Evolutionary conservation across 2,113 vertebrate genomes (phyloP).

Genomic region (Ciconia maguari): DNA sequence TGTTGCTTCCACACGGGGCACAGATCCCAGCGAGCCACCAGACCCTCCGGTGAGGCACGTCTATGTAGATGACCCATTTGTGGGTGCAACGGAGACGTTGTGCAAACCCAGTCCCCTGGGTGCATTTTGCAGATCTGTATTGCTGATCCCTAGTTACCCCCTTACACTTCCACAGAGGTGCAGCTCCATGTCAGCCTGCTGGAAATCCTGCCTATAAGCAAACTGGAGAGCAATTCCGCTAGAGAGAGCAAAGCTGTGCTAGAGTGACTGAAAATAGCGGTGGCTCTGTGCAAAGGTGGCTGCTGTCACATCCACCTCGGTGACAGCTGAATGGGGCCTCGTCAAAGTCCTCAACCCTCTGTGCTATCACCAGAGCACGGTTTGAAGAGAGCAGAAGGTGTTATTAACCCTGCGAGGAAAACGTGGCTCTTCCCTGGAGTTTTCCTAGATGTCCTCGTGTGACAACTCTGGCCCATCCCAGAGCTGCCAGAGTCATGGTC

Average conservation of each 20-base stretch:
- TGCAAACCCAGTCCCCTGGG: neutral
- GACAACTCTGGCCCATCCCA: neutral
- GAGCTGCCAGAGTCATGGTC: accelerated
- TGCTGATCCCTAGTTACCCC: neutral
- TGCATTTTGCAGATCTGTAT: neutral
- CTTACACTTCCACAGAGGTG: neutral
- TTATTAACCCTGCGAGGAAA: neutral
- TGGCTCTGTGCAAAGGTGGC: neutral
- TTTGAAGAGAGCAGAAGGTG: neutral
- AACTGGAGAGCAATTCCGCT: neutral
- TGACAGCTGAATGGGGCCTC: neutral
- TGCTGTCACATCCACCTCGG: neutral
- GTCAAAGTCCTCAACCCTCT: neutral
- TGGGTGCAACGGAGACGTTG: accelerated
- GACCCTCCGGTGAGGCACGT: neutral
- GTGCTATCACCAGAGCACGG: neutral
- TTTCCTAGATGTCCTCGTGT: neutral
- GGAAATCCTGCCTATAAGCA: neutral
- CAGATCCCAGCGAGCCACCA: neutral
- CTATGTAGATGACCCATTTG: neutral
- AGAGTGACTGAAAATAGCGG: accelerated
- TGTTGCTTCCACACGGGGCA: accelerated
- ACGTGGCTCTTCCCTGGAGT: neutral
- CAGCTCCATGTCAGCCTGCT: too few species aligned
- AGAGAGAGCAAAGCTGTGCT: neutral